These are phyloP conservation scores for Habropoda laboriosa DNA, from an alignment of 1,140 invertebrate species.

Conservation along the genomic window DNA sequence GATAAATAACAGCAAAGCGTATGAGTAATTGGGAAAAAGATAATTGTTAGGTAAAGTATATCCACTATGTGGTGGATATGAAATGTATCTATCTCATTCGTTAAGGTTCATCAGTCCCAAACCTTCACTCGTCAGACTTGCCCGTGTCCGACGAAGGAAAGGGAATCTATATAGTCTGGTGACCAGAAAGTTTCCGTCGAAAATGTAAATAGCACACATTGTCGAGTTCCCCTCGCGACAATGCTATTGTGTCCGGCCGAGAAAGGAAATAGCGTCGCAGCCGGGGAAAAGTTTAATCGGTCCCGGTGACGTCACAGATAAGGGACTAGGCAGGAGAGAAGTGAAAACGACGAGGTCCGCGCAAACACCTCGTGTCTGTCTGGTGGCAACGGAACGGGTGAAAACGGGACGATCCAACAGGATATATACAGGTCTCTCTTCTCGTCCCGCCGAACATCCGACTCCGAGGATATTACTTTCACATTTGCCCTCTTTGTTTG, in stretches of 20 bases:
- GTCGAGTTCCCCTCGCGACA: conserved; percentile 16
- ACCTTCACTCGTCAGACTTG: background rate
- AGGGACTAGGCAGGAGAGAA: conserved; percentile 5
- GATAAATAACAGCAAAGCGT: too few species aligned
- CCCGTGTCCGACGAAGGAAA: background rate
- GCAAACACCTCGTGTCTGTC: conserved; percentile 17
- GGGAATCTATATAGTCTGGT: background rate
- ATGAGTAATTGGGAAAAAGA: too few species aligned
- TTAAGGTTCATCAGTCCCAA: background rate
- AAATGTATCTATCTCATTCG: too few species aligned
- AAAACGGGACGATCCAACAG: background rate
- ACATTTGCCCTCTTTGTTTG: conserved; percentile 5
- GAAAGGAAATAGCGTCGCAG: conserved; percentile 47
- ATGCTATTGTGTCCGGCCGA: conserved; percentile 45
- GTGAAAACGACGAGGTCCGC: background rate
- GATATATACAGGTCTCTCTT: background rate
- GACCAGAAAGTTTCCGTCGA: conserved; percentile 9
- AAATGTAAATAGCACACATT: conserved; percentile 43
- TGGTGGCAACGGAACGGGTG: too few species aligned
- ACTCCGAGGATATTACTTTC: conserved; percentile 19
- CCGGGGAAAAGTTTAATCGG: conserved; percentile 66
- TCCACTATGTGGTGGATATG: too few species aligned
- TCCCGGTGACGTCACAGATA: conserved; percentile 38
- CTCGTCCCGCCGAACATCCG: conserved; percentile 1
- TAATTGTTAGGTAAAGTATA: too few species aligned